Percentiles rank a stretch among this genome's conserved stretches.
Conservation (phyloP, 1,140 invertebrate genomes). For the Acromyrmex echinatior region DNA sequence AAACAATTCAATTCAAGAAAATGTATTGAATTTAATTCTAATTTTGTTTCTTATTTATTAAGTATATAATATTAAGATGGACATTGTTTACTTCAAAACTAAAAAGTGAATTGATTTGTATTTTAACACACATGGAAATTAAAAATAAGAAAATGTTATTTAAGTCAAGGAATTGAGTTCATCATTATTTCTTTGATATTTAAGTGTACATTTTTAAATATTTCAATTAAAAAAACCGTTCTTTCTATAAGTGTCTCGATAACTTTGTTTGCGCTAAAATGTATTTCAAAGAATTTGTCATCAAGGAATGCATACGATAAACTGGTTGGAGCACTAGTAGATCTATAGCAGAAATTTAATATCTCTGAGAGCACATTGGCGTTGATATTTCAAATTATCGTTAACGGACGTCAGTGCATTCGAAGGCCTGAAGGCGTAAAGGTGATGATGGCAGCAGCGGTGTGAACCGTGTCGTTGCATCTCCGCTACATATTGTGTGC, state of each 20-base stretch:
- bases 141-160: too few relatives aligned
- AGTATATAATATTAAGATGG: too few relatives aligned
- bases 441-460: constrained; percentile 59
- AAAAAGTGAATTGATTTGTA: too few relatives aligned
- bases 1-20: too few relatives aligned
- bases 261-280: background rate
- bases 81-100: too few relatives aligned
- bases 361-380: background rate
- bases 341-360: constrained; percentile 30
- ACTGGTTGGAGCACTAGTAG: background rate
- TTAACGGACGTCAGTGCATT: constrained; percentile 34
- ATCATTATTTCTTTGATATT: too few relatives aligned
- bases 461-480: constrained; percentile 57
- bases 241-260: background rate
- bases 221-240: too few relatives aligned
- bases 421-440: constrained; percentile 55
- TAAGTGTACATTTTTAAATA: too few relatives aligned
- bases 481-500: constrained; percentile 56
- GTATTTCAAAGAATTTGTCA: background rate
- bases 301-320: background rate
- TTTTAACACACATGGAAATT: too few relatives aligned
- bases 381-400: constrained; percentile 50
- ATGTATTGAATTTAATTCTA: too few relatives aligned
- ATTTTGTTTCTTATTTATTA: too few relatives aligned
- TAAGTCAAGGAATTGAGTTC: too few relatives aligned